Conservation (phyloP, 2,113 vertebrate species). For the Neofelis nebulosa region DNA sequence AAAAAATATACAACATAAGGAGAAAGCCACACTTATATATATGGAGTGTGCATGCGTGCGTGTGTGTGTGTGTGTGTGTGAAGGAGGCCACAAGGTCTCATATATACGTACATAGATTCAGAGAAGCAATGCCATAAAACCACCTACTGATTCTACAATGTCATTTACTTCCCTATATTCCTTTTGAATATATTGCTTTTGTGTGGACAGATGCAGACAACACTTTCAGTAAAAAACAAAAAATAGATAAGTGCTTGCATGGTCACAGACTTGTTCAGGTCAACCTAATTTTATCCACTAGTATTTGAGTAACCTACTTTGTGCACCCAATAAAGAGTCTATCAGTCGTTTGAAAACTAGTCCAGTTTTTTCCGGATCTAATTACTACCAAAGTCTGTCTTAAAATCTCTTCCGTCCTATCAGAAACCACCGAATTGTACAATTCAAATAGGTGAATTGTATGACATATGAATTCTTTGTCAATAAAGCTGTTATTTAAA, state of each 20-base stretch:
- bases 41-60: background rate
- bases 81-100: background rate
- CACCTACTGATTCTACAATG: background rate
- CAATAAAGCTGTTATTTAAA: background rate
- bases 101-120: background rate
- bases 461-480: background rate
- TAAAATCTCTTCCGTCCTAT: background rate
- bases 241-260: background rate
- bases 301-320: background rate
- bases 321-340: background rate
- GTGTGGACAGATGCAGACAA: background rate
- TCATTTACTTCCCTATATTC: background rate
- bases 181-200: constrained; percentile 3
- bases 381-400: background rate
- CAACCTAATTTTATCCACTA: background rate
- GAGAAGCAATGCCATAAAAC: background rate
- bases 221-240: background rate
- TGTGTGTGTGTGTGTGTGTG: background rate
- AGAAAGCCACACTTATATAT: background rate
- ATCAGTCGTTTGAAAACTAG: background rate
- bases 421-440: background rate
- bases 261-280: background rate
- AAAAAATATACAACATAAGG: background rate
- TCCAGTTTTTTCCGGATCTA: background rate
- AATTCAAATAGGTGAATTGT: background rate